These are phyloP conservation scores for Toxostoma redivivum DNA, from an alignment of 2,113 vertebrate genomes.

Conservation along the genomic window DNA sequence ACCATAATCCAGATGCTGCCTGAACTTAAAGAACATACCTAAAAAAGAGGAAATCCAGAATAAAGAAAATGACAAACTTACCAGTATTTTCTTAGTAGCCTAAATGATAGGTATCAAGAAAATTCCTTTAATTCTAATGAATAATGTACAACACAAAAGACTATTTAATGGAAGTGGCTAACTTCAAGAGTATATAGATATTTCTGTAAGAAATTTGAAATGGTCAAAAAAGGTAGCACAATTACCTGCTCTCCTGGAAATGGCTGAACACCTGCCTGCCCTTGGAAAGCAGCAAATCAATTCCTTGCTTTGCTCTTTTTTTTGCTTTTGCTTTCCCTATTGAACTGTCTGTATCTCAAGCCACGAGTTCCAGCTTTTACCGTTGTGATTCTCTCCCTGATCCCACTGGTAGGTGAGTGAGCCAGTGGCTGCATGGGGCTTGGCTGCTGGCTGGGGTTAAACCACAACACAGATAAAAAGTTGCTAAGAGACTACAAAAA, in stretches of 20 bases:
- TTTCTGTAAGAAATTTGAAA: neutral
- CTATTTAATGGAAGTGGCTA: neutral
- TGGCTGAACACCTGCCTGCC: neutral
- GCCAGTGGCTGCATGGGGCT: accelerated
- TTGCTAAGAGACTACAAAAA: neutral
- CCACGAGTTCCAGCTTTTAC: neutral
- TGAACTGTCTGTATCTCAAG: neutral
- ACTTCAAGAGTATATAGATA: neutral
- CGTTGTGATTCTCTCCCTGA: neutral
- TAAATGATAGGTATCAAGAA: neutral
- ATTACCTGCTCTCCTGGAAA: neutral
- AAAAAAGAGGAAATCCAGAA: neutral
- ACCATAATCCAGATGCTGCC: neutral
- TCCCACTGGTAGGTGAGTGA: neutral
- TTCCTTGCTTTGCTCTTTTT: neutral
- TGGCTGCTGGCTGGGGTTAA: neutral
- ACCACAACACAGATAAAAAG: neutral
- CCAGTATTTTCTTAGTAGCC: neutral
- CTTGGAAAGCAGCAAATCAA: neutral
- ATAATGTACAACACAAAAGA: neutral
- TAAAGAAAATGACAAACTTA: neutral
- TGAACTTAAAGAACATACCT: neutral
- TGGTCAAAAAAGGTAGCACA: neutral
- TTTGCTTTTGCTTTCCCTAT: neutral
- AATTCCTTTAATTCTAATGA: neutral